phyloP scores from a whole-genome alignment of 2,797 vertebrate species.

The Margarornis squamiger region DNA sequence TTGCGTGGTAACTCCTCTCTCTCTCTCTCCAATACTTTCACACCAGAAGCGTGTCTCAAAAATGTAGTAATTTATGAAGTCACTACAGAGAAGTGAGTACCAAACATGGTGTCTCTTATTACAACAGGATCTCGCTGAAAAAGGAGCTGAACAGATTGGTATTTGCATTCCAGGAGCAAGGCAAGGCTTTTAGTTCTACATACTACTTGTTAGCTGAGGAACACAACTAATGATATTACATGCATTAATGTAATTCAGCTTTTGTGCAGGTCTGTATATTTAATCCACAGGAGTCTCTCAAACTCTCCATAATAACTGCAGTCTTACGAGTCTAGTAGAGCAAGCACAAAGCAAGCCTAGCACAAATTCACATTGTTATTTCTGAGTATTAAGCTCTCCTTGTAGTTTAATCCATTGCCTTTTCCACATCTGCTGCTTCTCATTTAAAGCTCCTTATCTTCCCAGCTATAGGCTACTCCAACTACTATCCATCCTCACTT shows the following conservation, averaged over 20 bases:
- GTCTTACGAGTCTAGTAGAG: not conserved
- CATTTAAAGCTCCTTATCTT: not conserved
- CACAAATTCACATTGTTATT: rapidly evolving
- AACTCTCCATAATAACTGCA: not conserved
- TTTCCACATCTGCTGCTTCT: not conserved
- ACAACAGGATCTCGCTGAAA: not conserved
- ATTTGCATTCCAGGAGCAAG: not conserved
- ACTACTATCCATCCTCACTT: not conserved
- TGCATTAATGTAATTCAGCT: not conserved
- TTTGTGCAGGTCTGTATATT: not conserved
- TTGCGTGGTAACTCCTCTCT: not conserved
- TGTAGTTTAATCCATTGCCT: not conserved
- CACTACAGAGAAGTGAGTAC: not conserved
- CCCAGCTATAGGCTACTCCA: not conserved
- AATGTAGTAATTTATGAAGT: not conserved
- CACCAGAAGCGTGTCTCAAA: not conserved
- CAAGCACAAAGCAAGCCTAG: not conserved
- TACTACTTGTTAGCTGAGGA: not conserved
- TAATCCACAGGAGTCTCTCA: not conserved
- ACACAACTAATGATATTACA: not conserved
- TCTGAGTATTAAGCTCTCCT: rapidly evolving
- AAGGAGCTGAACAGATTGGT: not conserved
- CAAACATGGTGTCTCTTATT: not conserved
- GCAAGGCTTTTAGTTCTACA: not conserved
- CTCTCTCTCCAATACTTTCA: not conserved